phyloP scores from a whole-genome alignment of 2,797 vertebrate species.

The Thripadectes ignobilis region DNA sequence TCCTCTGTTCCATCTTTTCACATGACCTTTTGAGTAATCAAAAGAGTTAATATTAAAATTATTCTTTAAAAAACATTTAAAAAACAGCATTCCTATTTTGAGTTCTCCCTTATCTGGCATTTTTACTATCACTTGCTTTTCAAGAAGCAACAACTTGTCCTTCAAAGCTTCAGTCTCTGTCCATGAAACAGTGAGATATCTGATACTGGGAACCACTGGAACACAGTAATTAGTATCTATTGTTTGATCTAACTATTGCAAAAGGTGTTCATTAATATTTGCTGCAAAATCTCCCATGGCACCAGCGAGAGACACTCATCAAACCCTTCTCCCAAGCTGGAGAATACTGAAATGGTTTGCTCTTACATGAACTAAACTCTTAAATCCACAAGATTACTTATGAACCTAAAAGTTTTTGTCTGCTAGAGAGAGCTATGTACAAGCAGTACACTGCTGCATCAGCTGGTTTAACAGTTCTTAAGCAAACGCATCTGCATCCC shows the following conservation, averaged over 20 bases:
- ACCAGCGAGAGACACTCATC: not conserved
- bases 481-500: not conserved
- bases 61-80: not conserved
- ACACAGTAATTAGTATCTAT: not conserved
- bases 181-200: not conserved
- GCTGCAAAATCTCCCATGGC: not conserved
- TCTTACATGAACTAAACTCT: not conserved
- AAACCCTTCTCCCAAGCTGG: not conserved
- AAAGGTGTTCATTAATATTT: not conserved
- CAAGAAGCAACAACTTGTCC: not conserved
- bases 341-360: not conserved
- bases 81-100: not conserved
- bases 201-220: not conserved
- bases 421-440: not conserved
- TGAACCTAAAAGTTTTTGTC: not conserved
- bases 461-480: not conserved
- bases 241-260: not conserved
- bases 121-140: not conserved
- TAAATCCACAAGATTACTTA: not conserved
- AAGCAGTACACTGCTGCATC: not conserved
- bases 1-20: not conserved
- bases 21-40: not conserved
- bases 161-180: not conserved
- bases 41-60: not conserved
- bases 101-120: not conserved